Evolutionary conservation across 2,888 invertebrate genomes (phyloP).

Genomic region (Hemicrepidius hirtus): DNA sequence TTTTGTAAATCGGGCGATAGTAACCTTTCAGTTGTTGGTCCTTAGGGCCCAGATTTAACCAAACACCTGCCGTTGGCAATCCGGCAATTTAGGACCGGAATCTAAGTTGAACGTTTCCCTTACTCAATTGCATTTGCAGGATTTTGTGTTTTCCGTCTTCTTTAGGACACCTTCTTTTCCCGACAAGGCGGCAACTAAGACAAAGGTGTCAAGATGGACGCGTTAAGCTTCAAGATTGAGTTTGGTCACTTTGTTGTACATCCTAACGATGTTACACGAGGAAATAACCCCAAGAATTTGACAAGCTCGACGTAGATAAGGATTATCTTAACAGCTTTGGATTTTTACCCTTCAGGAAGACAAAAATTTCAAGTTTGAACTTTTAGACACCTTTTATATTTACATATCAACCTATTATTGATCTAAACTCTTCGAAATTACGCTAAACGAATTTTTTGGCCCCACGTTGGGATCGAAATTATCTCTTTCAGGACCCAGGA

Average conservation of each 20-base stretch:
- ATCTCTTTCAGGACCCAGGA: no score
- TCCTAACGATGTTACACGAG: slow-evolving; percentile 1
- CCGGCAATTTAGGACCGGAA: slow-evolving; percentile 45
- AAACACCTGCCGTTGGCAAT: slow-evolving; percentile 39
- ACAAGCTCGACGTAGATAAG: background rate
- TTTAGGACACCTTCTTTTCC: slow-evolving; percentile 15
- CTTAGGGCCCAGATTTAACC: slow-evolving; percentile 24
- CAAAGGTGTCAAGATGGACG: slow-evolving; percentile 11
- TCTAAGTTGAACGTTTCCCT: slow-evolving; percentile 42
- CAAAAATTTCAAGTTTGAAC: no score
- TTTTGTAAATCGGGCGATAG: slow-evolving; percentile 14
- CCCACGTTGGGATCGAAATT: no score
- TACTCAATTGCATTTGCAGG: slow-evolving; percentile 44
- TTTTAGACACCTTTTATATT: no score
- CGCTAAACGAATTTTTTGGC: no score
- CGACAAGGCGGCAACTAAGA: slow-evolving; percentile 13
- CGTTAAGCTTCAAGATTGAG: slow-evolving; percentile 18
- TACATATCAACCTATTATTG: no score
- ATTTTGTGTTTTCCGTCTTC: slow-evolving; percentile 40
- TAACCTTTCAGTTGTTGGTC: slow-evolving; percentile 18
- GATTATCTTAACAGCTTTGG: no score
- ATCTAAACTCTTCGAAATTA: no score
- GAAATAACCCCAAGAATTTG: background rate
- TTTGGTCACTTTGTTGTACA: slow-evolving; percentile 18
- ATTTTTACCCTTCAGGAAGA: no score